Evolutionary conservation across 1,140 invertebrate species (phyloP), one percentile per base, ranked within the genome.

Genomic region (Pantala flavescens): DNA sequence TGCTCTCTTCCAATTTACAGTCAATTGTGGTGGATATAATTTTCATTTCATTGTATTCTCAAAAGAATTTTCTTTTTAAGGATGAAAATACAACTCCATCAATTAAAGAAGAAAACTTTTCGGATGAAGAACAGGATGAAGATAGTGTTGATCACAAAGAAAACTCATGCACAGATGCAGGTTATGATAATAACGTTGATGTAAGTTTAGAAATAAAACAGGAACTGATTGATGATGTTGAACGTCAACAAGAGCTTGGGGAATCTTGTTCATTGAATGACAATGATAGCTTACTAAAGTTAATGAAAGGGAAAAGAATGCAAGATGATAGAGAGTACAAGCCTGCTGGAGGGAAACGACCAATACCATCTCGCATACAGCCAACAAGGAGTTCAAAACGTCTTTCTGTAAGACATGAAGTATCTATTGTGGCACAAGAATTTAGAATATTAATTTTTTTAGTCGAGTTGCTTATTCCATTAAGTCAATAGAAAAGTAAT

Each of bases 121-220:
- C 80, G 90, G 88, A 76, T 88, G 87, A 78, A 90, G 89, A 49
- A 90, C 91, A 70, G 23, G 63, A 23, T 21, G 63, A n/a, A 2
- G 23, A 11, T 21, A 70, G 63, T 36, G 28, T 36, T 11, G 2
- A 11, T 23, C 63, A 70, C 2, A 70, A 70, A 70, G 63, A n/a
- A n/a, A n/a, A 70, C 7, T n/a, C n/a, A 3, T 21, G 11, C n/a
- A 11, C 2, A 5, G 63, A 70, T 5, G 23, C n/a, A 5, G n/a
- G 7, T 21, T 21, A 3, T 5, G n/a, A 70, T 3, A 70, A n/a
- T 23, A n/a, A n/a, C n/a, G n/a, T 23, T 2, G n/a, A 23, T 7
- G 11, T 70, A 70, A 23, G 23, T 21, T 21, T n/a, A 7, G n/a
- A 70, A 21, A 21, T 70, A 70, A 70, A 70, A 11, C 23, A 21